Evolutionary conservation across 2,113 vertebrate genomes (phyloP).

Genomic region (Crotophaga sulcirostris): DNA sequence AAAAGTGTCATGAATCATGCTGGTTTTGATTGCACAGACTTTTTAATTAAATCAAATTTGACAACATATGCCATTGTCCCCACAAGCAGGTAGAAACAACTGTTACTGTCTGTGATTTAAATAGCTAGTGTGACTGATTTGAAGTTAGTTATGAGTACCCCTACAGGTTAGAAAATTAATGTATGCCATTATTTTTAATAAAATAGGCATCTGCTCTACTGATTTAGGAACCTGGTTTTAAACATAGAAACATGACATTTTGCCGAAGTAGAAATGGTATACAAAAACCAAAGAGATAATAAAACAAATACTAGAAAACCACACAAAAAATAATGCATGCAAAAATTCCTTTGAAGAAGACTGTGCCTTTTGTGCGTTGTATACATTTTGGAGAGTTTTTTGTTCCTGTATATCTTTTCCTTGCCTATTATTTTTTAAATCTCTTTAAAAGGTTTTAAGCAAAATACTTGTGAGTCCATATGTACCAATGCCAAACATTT

Average conservation of each 20-base stretch:
- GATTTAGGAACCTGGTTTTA: background rate
- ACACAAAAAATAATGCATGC: background rate
- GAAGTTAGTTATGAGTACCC: constrained; percentile 33
- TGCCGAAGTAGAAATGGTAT: background rate
- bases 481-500: background rate
- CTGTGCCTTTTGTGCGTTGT: background rate
- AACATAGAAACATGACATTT: background rate
- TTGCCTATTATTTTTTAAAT: background rate
- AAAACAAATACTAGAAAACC: background rate
- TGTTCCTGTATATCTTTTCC: background rate
- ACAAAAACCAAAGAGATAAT: background rate
- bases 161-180: constrained; percentile 44
- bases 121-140: background rate
- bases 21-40: constrained; percentile 2
- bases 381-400: background rate
- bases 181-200: constrained; percentile 27
- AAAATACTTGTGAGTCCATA: background rate
- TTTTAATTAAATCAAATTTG: constrained; percentile 43
- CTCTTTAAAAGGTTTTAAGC: background rate
- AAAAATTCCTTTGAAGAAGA: background rate
- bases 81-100: constrained; percentile 13
- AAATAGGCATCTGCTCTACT: constrained; percentile 2
- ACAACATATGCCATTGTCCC: constrained; percentile 36
- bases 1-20: background rate
- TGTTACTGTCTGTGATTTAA: background rate